Percentiles rank a stretch among this genome's conserved stretches.
Evolutionary conservation across 2,797 vertebrate species (phyloP).

Genomic region (Microcaecilia unicolor): DNA sequence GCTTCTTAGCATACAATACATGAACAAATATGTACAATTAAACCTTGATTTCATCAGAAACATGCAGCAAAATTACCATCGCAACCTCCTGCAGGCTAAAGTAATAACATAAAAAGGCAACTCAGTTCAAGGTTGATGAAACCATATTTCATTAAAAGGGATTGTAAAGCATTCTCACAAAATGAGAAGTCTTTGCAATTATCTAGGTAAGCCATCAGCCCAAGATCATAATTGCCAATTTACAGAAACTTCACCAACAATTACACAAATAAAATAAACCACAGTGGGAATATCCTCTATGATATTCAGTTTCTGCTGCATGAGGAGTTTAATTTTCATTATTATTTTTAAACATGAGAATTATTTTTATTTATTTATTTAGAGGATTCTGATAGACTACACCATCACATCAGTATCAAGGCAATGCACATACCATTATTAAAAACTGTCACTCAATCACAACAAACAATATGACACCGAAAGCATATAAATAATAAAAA

Average conservation of each 20-base stretch:
- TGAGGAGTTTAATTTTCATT: too few relatives aligned
- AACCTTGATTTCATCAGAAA: slow-evolving; percentile 31
- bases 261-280: slow-evolving; percentile 47
- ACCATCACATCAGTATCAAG: too few relatives aligned
- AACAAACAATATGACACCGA: too few relatives aligned
- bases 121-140: slow-evolving; percentile 5
- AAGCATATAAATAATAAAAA: too few relatives aligned
- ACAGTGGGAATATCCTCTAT: slow-evolving; percentile 32
- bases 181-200: slow-evolving; percentile 31
- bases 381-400: too few relatives aligned
- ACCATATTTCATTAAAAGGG: slow-evolving; percentile 8
- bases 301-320: too few relatives aligned
- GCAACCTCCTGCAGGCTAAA: slow-evolving; percentile 10
- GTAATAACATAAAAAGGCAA: slow-evolving; percentile 3
- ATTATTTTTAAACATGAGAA: too few relatives aligned
- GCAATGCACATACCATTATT: too few relatives aligned
- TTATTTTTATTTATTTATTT: too few relatives aligned
- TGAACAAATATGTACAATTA: slow-evolving; percentile 53
- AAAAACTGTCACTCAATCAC: too few relatives aligned
- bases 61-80: slow-evolving; percentile 3
- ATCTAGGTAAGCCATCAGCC: slow-evolving; percentile 39
- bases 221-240: slow-evolving; percentile 41
- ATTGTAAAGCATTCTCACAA: slow-evolving; percentile 28
- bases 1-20: slow-evolving; percentile 42
- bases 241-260: slow-evolving; percentile 50